phyloP scores from a whole-genome alignment of 1,140 invertebrate species.

The Hetaerina americana region DNA sequence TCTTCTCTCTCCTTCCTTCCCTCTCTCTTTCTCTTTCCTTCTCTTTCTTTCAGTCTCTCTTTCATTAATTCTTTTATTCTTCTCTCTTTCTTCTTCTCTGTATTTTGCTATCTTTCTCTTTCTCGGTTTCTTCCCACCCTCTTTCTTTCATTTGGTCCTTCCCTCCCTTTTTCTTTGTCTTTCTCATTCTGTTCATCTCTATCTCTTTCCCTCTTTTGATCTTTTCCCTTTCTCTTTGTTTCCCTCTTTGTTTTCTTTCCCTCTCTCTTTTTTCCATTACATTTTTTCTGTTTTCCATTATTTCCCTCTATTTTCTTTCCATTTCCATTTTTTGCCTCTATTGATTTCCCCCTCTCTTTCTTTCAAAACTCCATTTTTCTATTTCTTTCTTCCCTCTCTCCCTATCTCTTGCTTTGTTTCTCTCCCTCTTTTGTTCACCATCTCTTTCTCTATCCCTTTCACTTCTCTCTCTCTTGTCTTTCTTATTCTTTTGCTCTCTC shows the following conservation, averaged over 20 bases:
- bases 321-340: neutral
- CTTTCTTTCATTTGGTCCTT: neutral
- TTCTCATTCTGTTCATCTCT: neutral
- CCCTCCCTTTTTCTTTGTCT: neutral
- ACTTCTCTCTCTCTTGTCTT: neutral
- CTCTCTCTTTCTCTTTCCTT: neutral
- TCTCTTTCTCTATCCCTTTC: neutral
- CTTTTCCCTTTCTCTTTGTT: neutral
- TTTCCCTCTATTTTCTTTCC: neutral
- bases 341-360: neutral
- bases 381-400: neutral
- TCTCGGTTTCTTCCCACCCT: neutral
- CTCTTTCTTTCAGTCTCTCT: too few species aligned
- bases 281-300: neutral
- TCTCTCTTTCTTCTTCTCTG: neutral
- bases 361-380: too few species aligned
- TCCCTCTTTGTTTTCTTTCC: neutral
- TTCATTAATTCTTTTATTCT: neutral
- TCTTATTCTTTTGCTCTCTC: neutral
- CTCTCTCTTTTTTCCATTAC: neutral
- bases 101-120: neutral
- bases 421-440: neutral
- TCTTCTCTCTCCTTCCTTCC: neutral
- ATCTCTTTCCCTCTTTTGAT: neutral
- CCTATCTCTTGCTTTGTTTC: neutral